Evolutionary conservation across 1,140 invertebrate species (phyloP), one percentile per base, ranked within the genome.

Genomic region (Laupala kohalensis): DNA sequence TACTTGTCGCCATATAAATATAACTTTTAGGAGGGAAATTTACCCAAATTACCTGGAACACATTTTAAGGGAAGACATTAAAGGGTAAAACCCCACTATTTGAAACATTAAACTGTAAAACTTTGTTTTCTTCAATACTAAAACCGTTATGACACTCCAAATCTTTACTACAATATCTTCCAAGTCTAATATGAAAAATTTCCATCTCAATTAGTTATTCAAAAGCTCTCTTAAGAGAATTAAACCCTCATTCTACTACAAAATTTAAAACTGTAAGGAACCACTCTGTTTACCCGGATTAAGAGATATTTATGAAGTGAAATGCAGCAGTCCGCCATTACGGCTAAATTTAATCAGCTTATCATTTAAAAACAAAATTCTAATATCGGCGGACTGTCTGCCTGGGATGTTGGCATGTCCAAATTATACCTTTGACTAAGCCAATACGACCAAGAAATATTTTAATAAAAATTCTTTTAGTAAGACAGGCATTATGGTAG

Each of bases 311-410:
- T 28, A n/a, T 25, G 9, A 26, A 68, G 67, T 53, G 67, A 66
- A 64, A 71, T 28, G 70, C 70, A 71, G 65, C 70, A 71, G 70
- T 63, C 70, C 64, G 25, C 70, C 29, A 62, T 64, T 66, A n/a
- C n/a, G 64, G 70, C 70, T 63, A 64, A 71, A 64, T 26, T 23
- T 25, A 27, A 6, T 70, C 26, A 64, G 25, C 24, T 26, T 23
- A 25, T 65, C 3, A 6, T 64, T 12, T 4, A 25, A 64, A 65
- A 28, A 29, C 26, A 5, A 65, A 64, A 65, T 66, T 62, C 26
- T 29, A 9, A 12, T 65, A 64, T 28, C 19, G 53, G 63, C 27
- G 63, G 27, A 65, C 19, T 28, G 15, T 65, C 24, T 65, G 70
- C 70, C 65, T 71, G 70, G 70, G 70, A 63, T 71, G 65, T 63